Evolutionary conservation across 2,888 invertebrate genomes (phyloP).

Genomic region (Bibio marci): DNA sequence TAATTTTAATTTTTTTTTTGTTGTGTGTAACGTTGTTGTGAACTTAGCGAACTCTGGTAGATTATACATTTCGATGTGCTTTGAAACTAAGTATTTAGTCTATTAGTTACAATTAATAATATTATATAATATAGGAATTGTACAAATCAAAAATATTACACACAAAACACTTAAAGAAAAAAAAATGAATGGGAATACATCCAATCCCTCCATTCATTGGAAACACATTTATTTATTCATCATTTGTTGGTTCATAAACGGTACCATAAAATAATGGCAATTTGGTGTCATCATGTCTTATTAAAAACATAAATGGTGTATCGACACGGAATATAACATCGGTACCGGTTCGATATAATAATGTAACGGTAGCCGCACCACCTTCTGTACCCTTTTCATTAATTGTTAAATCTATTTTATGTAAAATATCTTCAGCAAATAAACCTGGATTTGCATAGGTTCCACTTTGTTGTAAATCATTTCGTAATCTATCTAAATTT

Average conservation of each 20-base stretch:
- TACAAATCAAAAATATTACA: too few species aligned
- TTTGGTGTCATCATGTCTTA: constrained; percentile 42
- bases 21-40: too few species aligned
- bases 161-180: too few species aligned
- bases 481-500: constrained; percentile 11
- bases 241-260: constrained; percentile 32
- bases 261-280: constrained; percentile 49
- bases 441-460: constrained; percentile 27
- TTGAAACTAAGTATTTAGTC: too few species aligned
- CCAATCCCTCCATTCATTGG: too few species aligned
- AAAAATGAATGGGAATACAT: too few species aligned
- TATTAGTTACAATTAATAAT: too few species aligned
- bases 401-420: constrained; percentile 41
- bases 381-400: constrained; percentile 50
- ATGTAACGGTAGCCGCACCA: constrained; percentile 39
- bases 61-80: too few species aligned
- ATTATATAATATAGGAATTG: too few species aligned
- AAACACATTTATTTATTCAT: too few species aligned
- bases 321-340: constrained; percentile 34
- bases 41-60: too few species aligned
- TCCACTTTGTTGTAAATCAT: not conserved
- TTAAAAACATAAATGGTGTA: constrained; percentile 49
- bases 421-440: constrained; percentile 39
- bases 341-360: constrained; percentile 35
- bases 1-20: too few species aligned